phyloP scores from a whole-genome alignment of 2,113 vertebrate genomes.

The Synchiropus splendidus region DNA sequence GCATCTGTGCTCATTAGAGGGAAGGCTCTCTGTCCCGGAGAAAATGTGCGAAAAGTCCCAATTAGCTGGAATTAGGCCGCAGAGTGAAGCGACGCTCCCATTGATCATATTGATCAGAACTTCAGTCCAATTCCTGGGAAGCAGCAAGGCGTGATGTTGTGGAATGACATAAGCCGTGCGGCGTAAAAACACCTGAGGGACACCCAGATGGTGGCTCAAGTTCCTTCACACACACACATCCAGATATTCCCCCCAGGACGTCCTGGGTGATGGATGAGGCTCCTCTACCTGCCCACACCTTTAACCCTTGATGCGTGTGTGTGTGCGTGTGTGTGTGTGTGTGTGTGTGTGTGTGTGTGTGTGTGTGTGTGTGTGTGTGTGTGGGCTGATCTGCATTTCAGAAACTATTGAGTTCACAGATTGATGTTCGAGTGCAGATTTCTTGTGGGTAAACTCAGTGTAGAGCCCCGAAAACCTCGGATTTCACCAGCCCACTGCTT shows the following conservation, averaged over 20 bases:
- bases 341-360: too few species aligned
- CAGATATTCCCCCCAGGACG: conserved; percentile 3
- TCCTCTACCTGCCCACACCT: conserved; percentile 2
- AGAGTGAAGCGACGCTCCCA: conserved; percentile 13
- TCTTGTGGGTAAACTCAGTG: too few species aligned
- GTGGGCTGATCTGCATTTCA: too few species aligned
- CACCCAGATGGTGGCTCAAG: conserved; percentile 19
- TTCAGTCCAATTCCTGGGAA: conserved; percentile 24
- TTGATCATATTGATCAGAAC: conserved; percentile 52
- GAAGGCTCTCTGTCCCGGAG: conserved; percentile 32
- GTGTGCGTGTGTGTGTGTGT: too few species aligned
- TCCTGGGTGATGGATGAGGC: conserved; percentile 12
- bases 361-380: too few species aligned
- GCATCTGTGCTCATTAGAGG: conserved; percentile 40
- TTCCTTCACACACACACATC: conserved; percentile 1
- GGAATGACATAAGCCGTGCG: conserved; percentile 3
- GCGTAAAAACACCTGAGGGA: conserved; percentile 14
- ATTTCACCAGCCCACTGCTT: too few species aligned
- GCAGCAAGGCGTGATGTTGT: conserved; percentile 15
- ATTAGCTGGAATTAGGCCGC: conserved; percentile 60
- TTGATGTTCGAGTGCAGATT: too few species aligned
- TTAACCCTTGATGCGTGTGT: background rate
- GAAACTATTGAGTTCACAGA: too few species aligned
- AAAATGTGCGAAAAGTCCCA: conserved; percentile 59
- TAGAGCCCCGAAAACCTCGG: too few species aligned